Conservation (phyloP, 1,140 invertebrate genomes). For the Bathynomus jamesi region DNA sequence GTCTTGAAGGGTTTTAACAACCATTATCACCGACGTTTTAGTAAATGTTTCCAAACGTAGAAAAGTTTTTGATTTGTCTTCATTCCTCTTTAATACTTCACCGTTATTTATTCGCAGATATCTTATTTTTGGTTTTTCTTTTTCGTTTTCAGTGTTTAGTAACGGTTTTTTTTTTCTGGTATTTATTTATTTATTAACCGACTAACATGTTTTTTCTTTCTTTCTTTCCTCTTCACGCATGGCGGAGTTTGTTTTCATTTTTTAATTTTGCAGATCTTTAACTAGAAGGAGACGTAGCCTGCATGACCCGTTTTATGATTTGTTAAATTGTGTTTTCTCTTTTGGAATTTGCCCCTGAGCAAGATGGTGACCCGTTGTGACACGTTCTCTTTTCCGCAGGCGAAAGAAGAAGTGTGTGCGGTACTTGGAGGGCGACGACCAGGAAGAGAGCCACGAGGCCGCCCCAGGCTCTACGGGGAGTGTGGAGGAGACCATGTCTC, state of each 20-base stretch:
- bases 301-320: too few species aligned
- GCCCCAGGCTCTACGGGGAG: slow-evolving; percentile 29
- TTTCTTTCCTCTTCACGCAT: too few species aligned
- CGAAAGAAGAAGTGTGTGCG: slow-evolving; percentile 98
- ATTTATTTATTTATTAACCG: too few species aligned
- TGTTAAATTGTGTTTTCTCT: background rate
- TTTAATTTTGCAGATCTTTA: too few species aligned
- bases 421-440: slow-evolving; percentile 59
- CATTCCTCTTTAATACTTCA: background rate
- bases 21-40: slow-evolving; percentile 2
- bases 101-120: background rate
- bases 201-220: too few species aligned
- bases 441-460: slow-evolving; percentile 19
- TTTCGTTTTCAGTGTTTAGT: too few species aligned
- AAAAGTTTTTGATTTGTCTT: background rate
- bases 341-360: background rate
- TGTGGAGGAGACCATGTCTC: slow-evolving; percentile 39
- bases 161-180: too few species aligned
- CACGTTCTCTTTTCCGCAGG: slow-evolving; percentile 51
- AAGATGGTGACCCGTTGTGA: background rate
- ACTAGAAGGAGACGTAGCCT: too few species aligned
- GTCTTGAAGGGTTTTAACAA: background rate
- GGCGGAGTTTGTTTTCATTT: too few species aligned
- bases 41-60: too few species aligned
- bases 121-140: too few species aligned